These are phyloP conservation scores for Heteronetta atricapilla DNA, from an alignment of 2,113 vertebrate species.

Conservation along the genomic window DNA sequence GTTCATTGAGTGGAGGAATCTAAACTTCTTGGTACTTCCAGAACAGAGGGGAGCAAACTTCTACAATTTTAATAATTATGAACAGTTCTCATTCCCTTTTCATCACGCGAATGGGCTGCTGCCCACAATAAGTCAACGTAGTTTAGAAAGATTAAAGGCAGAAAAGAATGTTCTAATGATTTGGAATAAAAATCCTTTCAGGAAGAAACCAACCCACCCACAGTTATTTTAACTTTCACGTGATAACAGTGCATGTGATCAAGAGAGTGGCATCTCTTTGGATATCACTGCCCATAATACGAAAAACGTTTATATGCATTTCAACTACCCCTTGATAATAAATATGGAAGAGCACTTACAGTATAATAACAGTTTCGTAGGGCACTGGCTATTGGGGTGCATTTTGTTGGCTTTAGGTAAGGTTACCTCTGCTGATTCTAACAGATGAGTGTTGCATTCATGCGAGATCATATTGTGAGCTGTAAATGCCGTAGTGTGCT, in stretches of 20 bases:
- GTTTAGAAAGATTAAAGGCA: neutral
- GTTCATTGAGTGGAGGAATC: neutral
- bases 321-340: neutral
- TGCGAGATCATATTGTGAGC: neutral
- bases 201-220: neutral
- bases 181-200: neutral
- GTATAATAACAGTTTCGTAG: neutral
- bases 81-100: neutral
- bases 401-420: neutral
- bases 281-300: neutral
- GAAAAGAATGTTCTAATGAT: neutral
- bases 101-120: neutral
- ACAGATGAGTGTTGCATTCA: neutral
- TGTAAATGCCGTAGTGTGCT: neutral
- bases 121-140: neutral
- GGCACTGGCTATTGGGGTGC: accelerated
- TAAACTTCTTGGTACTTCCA: neutral
- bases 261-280: neutral
- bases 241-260: neutral
- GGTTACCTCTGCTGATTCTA: accelerated
- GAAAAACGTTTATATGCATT: accelerated
- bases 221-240: neutral
- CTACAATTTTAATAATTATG: neutral
- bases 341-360: accelerated
- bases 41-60: neutral